phyloP scores from a whole-genome alignment of 1,140 invertebrate species.

The Drosophila kohkoa region DNA sequence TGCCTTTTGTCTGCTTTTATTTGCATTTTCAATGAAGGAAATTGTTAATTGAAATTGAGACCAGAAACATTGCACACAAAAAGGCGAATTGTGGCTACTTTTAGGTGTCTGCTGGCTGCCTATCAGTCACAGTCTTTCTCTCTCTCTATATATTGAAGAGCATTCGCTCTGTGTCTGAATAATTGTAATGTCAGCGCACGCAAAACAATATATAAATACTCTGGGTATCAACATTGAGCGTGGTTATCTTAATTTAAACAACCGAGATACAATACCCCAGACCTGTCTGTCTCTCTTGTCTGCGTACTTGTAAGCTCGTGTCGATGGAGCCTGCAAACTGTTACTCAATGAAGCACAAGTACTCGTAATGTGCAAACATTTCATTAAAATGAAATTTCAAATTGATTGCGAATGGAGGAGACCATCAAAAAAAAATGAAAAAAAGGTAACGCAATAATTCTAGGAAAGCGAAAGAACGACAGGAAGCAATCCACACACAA shows the following conservation, averaged over 20 bases:
- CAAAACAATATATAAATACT: slow-evolving; percentile 22
- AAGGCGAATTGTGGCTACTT: slow-evolving; percentile 13
- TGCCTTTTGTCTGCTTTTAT: slow-evolving; percentile 58
- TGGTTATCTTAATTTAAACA: slow-evolving; percentile 21
- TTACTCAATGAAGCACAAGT: slow-evolving; percentile 16
- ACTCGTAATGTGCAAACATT: slow-evolving; percentile 35
- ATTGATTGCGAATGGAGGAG: slow-evolving; percentile 28
- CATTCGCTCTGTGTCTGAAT: slow-evolving; percentile 10
- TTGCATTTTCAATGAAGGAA: slow-evolving; percentile 63
- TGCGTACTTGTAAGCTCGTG: neutral
- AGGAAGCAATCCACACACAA: neutral
- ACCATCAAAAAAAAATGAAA: neutral
- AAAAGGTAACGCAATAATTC: slow-evolving; percentile 21
- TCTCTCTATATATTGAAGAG: slow-evolving; percentile 11
- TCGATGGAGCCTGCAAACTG: slow-evolving; percentile 11
- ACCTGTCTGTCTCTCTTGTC: neutral
- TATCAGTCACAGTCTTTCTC: neutral
- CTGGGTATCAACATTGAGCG: slow-evolving; percentile 1
- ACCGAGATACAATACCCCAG: neutral
- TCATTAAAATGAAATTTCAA: slow-evolving; percentile 47
- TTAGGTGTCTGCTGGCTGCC: neutral
- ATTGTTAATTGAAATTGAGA: slow-evolving; percentile 55
- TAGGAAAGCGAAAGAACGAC: neutral
- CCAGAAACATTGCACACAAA: slow-evolving; percentile 19
- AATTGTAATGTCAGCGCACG: slow-evolving; percentile 27